Conservation (phyloP, 1,140 invertebrate species). For the Cylas formicarius region DNA sequence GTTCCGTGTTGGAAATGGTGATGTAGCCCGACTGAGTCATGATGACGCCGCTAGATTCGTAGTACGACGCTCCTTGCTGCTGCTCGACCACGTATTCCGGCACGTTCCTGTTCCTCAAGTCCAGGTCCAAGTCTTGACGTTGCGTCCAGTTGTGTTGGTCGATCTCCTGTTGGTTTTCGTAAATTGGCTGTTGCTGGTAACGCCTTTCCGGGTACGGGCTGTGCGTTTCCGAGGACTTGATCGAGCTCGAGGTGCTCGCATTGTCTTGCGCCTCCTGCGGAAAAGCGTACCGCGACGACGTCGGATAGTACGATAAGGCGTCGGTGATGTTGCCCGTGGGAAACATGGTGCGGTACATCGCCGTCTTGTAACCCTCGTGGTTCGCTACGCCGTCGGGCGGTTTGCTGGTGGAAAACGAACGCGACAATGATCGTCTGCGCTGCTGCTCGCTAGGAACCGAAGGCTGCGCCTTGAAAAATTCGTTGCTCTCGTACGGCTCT, state of each 20-base stretch:
- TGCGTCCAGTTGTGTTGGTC: conserved; percentile 43
- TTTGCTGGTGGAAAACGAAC: conserved; percentile 49
- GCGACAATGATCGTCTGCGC: conserved; percentile 40
- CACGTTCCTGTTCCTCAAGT: conserved; percentile 43
- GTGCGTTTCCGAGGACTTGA: conserved; percentile 51
- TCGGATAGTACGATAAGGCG: conserved; percentile 68
- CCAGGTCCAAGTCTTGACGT: conserved; percentile 41
- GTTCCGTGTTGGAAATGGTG: conserved; percentile 60
- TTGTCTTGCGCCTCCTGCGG: conserved; percentile 50
- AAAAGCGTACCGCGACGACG: conserved; percentile 56
- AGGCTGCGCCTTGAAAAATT: conserved; percentile 41
- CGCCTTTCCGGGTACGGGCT: conserved; percentile 54
- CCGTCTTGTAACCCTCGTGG: conserved; percentile 59
- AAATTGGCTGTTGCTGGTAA: conserved; percentile 47
- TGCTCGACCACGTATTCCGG: conserved; percentile 40
- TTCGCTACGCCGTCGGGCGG: conserved; percentile 50
- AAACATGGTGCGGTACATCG: conserved; percentile 58
- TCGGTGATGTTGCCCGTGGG: conserved; percentile 67
- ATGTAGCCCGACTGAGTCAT: conserved; percentile 77
- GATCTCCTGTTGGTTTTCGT: conserved; percentile 43
- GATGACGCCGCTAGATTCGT: conserved; percentile 54
- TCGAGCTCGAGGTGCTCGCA: conserved; percentile 49
- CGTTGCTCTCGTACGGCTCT: conserved; percentile 56
- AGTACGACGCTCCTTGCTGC: conserved; percentile 41
- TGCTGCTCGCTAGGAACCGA: conserved; percentile 5